These are phyloP conservation scores for Uropsilus gracilis DNA, from an alignment of 2,113 vertebrate genomes.

Conservation along the genomic window DNA sequence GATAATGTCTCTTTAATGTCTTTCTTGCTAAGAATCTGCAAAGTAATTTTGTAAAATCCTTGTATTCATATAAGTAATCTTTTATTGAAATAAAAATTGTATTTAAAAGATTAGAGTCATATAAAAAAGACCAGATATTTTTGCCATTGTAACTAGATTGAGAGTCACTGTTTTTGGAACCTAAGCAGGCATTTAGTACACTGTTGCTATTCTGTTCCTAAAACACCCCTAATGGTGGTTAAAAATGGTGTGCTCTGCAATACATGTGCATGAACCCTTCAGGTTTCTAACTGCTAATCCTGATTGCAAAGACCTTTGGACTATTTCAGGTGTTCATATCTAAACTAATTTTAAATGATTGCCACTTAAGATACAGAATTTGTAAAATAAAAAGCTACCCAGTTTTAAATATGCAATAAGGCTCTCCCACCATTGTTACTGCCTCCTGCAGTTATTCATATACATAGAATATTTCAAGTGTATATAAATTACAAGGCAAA, in stretches of 20 bases:
- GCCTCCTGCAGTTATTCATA: constrained; percentile 30
- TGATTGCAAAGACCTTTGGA: not conserved
- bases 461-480: not conserved
- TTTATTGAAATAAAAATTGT: not conserved
- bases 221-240: not conserved
- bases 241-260: not conserved
- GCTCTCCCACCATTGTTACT: not conserved
- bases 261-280: not conserved
- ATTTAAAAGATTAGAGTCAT: not conserved
- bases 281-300: not conserved
- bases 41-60: not conserved
- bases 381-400: constrained; percentile 21
- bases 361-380: not conserved
- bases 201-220: not conserved
- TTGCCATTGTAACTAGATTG: not conserved
- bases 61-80: not conserved
- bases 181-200: not conserved
- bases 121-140: not conserved
- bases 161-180: not conserved
- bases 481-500: not conserved
- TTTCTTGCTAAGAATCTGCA: not conserved
- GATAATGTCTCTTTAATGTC: not conserved
- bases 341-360: not conserved
- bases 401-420: not conserved
- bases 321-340: not conserved